Percentiles rank a stretch among this genome's conserved stretches.
Conservation (phyloP, 2,113 vertebrate genomes). For the Chrysochloris asiatica region DNA sequence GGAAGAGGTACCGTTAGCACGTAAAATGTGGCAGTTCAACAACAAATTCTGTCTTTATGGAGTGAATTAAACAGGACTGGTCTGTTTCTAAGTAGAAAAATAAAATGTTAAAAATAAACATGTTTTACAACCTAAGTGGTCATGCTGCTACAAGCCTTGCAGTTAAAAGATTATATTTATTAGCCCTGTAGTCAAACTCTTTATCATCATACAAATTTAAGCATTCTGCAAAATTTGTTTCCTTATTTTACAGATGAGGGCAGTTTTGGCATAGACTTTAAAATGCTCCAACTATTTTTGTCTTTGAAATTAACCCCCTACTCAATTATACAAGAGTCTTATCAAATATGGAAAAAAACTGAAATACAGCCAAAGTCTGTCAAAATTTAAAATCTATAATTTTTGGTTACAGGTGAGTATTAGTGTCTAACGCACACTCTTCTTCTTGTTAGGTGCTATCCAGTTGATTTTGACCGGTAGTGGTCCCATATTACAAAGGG, state of each 20-base stretch:
- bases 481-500: neutral
- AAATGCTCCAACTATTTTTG: neutral
- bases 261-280: neutral
- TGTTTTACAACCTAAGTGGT: neutral
- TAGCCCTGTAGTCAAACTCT: neutral
- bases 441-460: neutral
- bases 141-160: neutral
- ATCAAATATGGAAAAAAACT: neutral
- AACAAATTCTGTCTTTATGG: neutral
- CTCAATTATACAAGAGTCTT: neutral
- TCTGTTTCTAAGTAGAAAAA: slow-evolving; percentile 26
- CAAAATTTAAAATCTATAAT: neutral
- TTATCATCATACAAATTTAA: neutral
- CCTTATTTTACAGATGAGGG: neutral
- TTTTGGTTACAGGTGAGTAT: neutral
- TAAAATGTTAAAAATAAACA: slow-evolving; percentile 26
- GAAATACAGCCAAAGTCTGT: neutral
- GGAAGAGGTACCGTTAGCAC: neutral
- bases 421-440: too few relatives aligned
- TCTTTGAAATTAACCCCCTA: slow-evolving; percentile 29
- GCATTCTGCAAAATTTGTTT: slow-evolving; percentile 17
- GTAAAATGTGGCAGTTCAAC: neutral
- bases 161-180: slow-evolving; percentile 16
- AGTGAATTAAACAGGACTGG: neutral
- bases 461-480: neutral